A percentile compares a stretch with the other conserved stretches of the same genome.
phyloP scores from a whole-genome alignment of 1,140 invertebrate genomes.

The Adelges cooleyi region DNA sequence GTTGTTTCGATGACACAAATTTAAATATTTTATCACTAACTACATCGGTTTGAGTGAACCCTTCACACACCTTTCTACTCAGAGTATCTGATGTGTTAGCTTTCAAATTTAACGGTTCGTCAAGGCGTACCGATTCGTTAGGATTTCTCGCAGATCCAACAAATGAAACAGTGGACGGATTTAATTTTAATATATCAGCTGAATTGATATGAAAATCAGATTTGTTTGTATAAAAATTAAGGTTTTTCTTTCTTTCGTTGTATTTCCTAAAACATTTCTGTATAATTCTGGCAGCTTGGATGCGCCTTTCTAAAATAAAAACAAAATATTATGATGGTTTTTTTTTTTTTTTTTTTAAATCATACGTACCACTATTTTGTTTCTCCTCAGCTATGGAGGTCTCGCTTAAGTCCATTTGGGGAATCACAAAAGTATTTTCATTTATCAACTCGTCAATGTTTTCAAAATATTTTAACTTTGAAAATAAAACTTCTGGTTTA shows the following conservation, averaged over 20 bases:
- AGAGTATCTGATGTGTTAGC: too few relatives aligned
- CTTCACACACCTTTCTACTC: background rate
- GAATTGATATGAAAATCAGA: background rate
- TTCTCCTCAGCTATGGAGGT: background rate
- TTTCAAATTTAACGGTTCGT: background rate
- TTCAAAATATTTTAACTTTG: background rate
- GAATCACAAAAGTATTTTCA: background rate
- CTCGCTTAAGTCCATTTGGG: background rate
- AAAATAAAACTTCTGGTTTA: conserved; percentile 8
- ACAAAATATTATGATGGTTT: background rate
- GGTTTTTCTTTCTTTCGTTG: too few relatives aligned
- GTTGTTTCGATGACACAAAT: background rate
- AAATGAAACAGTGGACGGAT: background rate
- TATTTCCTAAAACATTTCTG: background rate
- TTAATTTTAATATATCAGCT: background rate
- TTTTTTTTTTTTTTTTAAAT: background rate
- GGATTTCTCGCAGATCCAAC: background rate
- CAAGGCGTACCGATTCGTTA: background rate
- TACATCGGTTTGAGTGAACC: conserved; percentile 11
- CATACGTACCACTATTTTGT: background rate
- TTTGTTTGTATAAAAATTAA: background rate
- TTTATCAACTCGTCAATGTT: background rate
- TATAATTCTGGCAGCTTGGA: background rate
- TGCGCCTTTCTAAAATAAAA: background rate
- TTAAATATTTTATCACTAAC: background rate